phyloP scores from a whole-genome alignment of 2,888 invertebrate genomes.

The Urechis unicinctus region DNA sequence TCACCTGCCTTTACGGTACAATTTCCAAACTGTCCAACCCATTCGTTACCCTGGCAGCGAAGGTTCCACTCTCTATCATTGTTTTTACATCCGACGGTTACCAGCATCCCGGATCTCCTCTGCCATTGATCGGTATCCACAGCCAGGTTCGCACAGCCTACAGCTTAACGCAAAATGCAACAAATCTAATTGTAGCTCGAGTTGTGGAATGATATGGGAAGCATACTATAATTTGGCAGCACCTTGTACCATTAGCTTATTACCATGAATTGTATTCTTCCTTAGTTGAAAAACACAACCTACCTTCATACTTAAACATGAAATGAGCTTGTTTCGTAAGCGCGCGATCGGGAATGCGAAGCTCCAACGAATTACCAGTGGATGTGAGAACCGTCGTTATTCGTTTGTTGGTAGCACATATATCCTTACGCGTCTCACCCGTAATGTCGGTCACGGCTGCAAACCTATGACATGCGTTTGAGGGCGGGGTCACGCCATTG shows the following conservation, averaged over 20 bases:
- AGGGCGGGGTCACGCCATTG: neutral
- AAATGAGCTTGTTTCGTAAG: neutral
- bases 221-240: too few species aligned
- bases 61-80: conserved; percentile 1
- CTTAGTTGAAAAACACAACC: neutral
- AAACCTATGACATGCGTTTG: neutral
- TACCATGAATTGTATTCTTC: too few species aligned
- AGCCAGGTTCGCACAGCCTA: neutral
- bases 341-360: neutral
- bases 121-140: neutral
- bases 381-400: conserved; percentile 1
- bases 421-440: conserved; percentile 1
- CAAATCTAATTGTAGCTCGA: too few species aligned
- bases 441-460: conserved; percentile 5
- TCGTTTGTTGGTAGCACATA: conserved; percentile 2
- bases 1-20: too few species aligned
- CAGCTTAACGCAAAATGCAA: neutral
- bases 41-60: neutral
- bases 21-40: conserved; percentile 2
- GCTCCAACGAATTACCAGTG: conserved; percentile 3
- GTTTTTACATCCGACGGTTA: neutral
- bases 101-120: neutral
- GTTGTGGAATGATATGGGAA: too few species aligned
- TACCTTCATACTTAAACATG: conserved; percentile 1
- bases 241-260: too few species aligned